Percentiles rank a stretch among this genome's conserved stretches.
Evolutionary conservation across 2,888 invertebrate genomes (phyloP).

Genomic region (Cataglyphis livida): DNA sequence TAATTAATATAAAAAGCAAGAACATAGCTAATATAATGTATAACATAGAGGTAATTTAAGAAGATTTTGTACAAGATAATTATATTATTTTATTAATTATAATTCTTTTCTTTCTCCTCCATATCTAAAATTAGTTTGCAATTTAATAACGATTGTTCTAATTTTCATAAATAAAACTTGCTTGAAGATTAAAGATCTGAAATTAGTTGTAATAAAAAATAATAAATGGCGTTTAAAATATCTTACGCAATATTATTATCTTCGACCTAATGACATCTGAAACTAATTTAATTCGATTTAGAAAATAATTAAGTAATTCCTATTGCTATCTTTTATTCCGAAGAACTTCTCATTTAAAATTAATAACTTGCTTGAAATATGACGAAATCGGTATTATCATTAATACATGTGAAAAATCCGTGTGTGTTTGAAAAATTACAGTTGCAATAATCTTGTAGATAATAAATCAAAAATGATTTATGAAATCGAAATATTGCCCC

Average conservation of each 20-base stretch:
- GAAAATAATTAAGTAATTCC: background rate
- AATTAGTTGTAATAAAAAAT: background rate
- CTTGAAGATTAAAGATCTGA: background rate
- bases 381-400: background rate
- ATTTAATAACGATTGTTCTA: background rate
- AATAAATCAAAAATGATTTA: background rate
- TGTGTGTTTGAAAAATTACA: background rate
- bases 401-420: conserved; percentile 36
- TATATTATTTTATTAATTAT: background rate
- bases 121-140: background rate
- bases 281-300: background rate
- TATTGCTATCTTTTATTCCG: background rate
- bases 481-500: background rate
- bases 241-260: background rate
- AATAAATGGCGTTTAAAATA: background rate
- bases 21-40: too few species aligned
- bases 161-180: background rate
- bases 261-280: background rate
- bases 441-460: background rate
- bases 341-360: background rate
- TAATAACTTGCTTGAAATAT: background rate
- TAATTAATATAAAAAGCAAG: too few species aligned
- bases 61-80: background rate
- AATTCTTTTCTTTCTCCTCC: background rate
- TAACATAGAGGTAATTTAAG: too few species aligned